Conservation (phyloP, 2,113 vertebrate genomes). For the Nansenia antarctica region DNA sequence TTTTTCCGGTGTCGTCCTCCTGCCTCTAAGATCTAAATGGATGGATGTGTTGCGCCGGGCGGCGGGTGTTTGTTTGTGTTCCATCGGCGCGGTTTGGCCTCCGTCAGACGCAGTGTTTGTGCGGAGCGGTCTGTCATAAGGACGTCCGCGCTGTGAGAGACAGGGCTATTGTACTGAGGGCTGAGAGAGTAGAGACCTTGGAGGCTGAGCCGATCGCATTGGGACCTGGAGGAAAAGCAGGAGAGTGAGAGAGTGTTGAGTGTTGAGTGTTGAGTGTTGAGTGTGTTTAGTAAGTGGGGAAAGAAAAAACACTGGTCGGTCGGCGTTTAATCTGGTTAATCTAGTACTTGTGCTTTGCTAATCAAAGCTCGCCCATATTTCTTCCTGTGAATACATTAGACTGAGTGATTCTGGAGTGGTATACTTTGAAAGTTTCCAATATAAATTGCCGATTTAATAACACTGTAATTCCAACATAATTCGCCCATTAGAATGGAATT, state of each 20-base stretch:
- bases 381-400: background rate
- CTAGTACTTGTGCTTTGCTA: slow-evolving; percentile 17
- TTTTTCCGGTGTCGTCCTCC: slow-evolving; percentile 67
- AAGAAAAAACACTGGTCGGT: too few species aligned
- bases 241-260: slow-evolving; percentile 34
- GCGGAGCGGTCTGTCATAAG: slow-evolving; percentile 87
- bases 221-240: slow-evolving; percentile 79
- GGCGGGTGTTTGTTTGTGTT: slow-evolving; percentile 41
- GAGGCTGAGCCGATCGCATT: slow-evolving; percentile 90
- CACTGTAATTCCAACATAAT: too few species aligned
- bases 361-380: slow-evolving; percentile 20
- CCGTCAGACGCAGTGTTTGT: slow-evolving; percentile 64
- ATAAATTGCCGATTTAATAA: too few species aligned
- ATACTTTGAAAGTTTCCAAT: too few species aligned
- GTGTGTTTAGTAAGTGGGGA: too few species aligned
- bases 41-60: slow-evolving; percentile 80
- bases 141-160: slow-evolving; percentile 97
- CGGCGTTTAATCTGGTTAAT: background rate
- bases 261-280: too few species aligned
- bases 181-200: slow-evolving; percentile 91
- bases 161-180: slow-evolving; percentile 95
- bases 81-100: slow-evolving; percentile 54
- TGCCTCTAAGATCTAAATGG: slow-evolving; percentile 87
- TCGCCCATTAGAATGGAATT: too few species aligned
- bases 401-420: too few species aligned